Evolutionary conservation across 2,888 invertebrate genomes (phyloP).

Genomic region (Pecten maximus): DNA sequence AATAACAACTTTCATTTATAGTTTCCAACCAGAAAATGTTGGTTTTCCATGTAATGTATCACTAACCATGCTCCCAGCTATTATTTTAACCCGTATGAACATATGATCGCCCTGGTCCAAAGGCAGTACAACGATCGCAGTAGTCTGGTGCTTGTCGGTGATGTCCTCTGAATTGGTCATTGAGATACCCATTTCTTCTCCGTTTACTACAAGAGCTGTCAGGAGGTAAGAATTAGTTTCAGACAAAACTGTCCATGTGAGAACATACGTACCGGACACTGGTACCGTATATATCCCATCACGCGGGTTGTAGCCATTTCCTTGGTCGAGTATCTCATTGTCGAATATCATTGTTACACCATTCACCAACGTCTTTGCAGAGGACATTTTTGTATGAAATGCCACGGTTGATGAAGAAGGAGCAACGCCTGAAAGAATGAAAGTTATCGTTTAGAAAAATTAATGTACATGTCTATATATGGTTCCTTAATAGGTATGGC

Average conservation of each 20-base stretch:
- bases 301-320: conserved; percentile 2
- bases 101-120: conserved; percentile 36
- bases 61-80: not conserved
- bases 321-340: not conserved
- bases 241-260: not conserved
- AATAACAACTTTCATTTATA: too few species aligned
- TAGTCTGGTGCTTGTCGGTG: conserved; percentile 16
- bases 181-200: not conserved
- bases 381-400: not conserved
- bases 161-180: conserved; percentile 6
- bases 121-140: conserved; percentile 19
- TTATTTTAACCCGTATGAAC: not conserved
- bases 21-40: conserved; percentile 36
- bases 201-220: not conserved
- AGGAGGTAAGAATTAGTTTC: not conserved
- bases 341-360: not conserved
- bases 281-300: not conserved
- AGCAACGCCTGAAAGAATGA: not conserved
- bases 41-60: conserved; percentile 33
- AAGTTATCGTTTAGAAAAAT: too few species aligned
- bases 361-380: not conserved
- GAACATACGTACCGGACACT: not conserved
- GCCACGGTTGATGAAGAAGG: not conserved
- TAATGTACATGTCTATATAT: too few species aligned
- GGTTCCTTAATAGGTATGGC: too few species aligned